Percentiles rank a stretch among this genome's conserved stretches.
These are phyloP conservation scores for Amphiprion percula DNA, from an alignment of 2,113 vertebrate species.

Conservation along the genomic window DNA sequence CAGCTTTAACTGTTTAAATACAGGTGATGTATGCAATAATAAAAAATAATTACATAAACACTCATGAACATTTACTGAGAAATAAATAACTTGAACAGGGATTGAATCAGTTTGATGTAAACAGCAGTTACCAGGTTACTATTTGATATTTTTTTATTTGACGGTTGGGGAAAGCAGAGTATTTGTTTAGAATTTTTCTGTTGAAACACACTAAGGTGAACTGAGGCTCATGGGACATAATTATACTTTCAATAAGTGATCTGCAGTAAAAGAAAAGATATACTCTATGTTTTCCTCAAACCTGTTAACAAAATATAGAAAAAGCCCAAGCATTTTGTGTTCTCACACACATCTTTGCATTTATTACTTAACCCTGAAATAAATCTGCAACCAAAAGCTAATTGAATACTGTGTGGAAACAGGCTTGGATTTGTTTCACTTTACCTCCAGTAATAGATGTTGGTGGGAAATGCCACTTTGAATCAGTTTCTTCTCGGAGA, in stretches of 20 bases:
- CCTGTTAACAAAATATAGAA: not conserved
- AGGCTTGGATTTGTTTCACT: not conserved
- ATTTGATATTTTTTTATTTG: no score
- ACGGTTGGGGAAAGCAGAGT: no score
- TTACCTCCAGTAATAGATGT: not conserved
- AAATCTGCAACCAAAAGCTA: not conserved
- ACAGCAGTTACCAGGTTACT: no score
- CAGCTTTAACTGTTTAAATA: no score
- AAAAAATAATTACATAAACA: no score
- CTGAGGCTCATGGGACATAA: not conserved
- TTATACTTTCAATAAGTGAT: not conserved
- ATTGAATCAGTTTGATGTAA: no score
- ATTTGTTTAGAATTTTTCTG: not conserved
- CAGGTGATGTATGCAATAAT: no score
- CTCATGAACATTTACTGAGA: no score
- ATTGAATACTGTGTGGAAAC: not conserved
- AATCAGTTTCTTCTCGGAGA: no score
- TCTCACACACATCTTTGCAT: not conserved
- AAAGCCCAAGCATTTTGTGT: not conserved
- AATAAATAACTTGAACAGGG: no score
- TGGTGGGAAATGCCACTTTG: no score
- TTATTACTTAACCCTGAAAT: slow-evolving; percentile 3
- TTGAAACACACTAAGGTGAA: not conserved
- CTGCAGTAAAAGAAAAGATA: not conserved
- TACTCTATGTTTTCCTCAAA: not conserved